Conservation (phyloP, 2,888 invertebrate genomes). For the Trachelus troglodyta region DNA sequence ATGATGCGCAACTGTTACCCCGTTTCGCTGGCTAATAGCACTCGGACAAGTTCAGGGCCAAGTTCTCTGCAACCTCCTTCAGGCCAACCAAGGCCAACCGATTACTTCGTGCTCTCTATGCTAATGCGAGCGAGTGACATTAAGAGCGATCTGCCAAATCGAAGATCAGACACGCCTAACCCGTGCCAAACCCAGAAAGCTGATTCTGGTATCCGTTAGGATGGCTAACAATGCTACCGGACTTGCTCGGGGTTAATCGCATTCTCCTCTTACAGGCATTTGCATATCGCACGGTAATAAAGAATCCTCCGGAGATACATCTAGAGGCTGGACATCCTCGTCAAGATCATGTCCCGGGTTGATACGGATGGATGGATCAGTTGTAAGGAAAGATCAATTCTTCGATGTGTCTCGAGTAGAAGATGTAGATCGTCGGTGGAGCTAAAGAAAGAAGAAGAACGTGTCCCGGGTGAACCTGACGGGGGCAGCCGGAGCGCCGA, state of each 20-base stretch:
- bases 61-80: conserved; percentile 40
- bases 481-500: conserved; percentile 65
- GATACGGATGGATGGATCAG: neutral
- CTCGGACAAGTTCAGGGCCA: conserved; percentile 57
- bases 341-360: neutral
- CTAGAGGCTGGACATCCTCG: neutral
- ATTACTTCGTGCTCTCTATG: conserved; percentile 41
- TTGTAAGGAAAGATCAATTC: neutral
- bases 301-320: neutral
- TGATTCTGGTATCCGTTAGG: neutral
- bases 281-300: neutral
- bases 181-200: neutral
- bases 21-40: neutral
- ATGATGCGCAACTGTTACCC: neutral
- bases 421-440: conserved; percentile 1
- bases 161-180: neutral
- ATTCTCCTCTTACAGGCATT: neutral
- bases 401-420: neutral
- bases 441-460: conserved; percentile 16
- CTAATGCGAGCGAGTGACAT: conserved; percentile 12
- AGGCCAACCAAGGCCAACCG: conserved; percentile 39
- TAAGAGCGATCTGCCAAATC: neutral
- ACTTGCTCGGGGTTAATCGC: neutral
- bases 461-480: conserved; percentile 18
- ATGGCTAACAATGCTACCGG: neutral